These are phyloP conservation scores for Xestia rhomboidea DNA, from an alignment of 2,888 invertebrate genomes.

Conservation along the genomic window DNA sequence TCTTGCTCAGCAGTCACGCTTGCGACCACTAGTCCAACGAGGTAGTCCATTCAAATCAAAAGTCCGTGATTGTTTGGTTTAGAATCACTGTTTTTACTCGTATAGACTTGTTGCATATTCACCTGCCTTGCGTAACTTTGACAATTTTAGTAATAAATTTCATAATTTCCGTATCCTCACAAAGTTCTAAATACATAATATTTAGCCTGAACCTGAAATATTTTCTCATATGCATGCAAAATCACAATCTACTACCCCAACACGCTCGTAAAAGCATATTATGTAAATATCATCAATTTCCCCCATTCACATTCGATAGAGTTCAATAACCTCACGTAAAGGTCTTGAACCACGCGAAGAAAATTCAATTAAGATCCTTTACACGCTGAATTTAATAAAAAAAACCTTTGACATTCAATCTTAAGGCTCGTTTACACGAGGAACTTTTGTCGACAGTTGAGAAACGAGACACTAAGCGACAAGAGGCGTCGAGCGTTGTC, in stretches of 20 bases:
- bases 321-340: constrained; percentile 46
- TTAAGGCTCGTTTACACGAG: constrained; percentile 3
- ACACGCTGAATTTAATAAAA: constrained; percentile 12
- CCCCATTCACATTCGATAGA: constrained; percentile 18
- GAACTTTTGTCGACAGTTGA: not conserved
- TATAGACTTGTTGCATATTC: not conserved
- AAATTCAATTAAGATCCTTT: constrained; percentile 40
- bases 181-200: not conserved
- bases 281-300: constrained; percentile 23
- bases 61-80: not conserved
- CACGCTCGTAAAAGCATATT: constrained; percentile 7
- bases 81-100: not conserved
- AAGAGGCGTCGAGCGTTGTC: not conserved
- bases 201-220: not conserved
- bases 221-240: not conserved
- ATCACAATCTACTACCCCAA: not conserved
- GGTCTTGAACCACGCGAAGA: constrained; percentile 30
- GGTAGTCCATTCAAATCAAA: not conserved
- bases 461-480: not conserved
- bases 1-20: too few relatives aligned
- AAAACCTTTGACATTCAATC: constrained; percentile 28
- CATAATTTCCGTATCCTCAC: not conserved
- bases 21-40: too few relatives aligned
- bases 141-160: not conserved
- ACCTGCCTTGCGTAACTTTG: not conserved